These are phyloP conservation scores for Hyalella azteca DNA, from an alignment of 2,888 invertebrate genomes.

Conservation along the genomic window DNA sequence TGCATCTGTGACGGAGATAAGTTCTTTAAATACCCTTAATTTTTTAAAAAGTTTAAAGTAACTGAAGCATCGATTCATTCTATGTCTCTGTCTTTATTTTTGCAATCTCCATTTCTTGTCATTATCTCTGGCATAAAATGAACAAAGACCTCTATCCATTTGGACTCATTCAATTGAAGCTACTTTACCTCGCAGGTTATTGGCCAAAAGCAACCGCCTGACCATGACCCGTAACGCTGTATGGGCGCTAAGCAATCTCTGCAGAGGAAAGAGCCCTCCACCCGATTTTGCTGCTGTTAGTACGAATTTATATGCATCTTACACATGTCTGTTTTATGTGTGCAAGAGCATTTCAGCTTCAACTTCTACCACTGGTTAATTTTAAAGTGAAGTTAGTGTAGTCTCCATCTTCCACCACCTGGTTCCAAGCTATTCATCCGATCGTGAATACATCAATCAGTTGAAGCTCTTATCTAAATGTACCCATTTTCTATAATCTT, in stretches of 20 bases:
- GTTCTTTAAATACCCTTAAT: neutral
- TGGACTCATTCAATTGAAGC: neutral
- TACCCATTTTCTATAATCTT: too few species aligned
- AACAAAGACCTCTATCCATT: neutral
- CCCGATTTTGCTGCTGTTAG: slow-evolving; percentile 76
- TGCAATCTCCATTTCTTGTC: neutral
- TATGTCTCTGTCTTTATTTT: too few species aligned
- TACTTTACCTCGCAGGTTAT: slow-evolving; percentile 69
- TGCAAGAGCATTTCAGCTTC: too few species aligned
- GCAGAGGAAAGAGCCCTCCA: slow-evolving; percentile 95
- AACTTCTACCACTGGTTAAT: too few species aligned
- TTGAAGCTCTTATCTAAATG: too few species aligned
- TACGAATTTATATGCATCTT: too few species aligned
- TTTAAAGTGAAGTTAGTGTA: too few species aligned
- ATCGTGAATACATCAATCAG: too few species aligned
- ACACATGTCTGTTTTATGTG: too few species aligned
- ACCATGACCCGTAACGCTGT: slow-evolving; percentile 96
- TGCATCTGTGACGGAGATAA: neutral
- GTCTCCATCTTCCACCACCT: too few species aligned
- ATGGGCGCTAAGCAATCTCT: slow-evolving; percentile 96
- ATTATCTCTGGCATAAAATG: neutral
- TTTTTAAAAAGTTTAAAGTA: neutral
- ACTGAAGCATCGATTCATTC: too few species aligned
- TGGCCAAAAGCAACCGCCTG: slow-evolving; percentile 79
- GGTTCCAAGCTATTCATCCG: too few species aligned